Evolutionary conservation across 2,888 invertebrate species (phyloP).

Genomic region (Idaea biselata): DNA sequence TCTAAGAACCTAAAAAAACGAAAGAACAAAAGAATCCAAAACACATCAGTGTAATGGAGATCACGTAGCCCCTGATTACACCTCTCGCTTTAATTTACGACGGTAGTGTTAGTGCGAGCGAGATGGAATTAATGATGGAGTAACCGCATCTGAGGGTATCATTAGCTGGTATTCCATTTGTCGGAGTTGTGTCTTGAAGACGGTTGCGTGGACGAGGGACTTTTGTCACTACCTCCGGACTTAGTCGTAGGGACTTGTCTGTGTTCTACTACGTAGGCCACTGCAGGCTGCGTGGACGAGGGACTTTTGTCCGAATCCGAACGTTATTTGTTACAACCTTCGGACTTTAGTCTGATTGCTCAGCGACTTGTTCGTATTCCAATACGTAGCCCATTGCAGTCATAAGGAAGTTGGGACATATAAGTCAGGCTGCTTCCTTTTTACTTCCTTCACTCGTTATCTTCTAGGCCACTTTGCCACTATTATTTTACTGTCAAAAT

Average conservation of each 20-base stretch:
- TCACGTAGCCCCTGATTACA: conserved; percentile 71
- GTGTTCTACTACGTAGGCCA: no score
- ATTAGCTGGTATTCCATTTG: conserved; percentile 68
- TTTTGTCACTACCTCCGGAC: background rate
- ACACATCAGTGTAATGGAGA: conserved; percentile 76
- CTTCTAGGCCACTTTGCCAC: no score
- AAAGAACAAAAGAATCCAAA: conserved; percentile 67
- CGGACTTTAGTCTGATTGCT: no score
- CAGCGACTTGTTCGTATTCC: background rate
- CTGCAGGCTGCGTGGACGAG: no score
- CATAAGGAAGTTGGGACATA: no score
- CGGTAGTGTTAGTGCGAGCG: conserved; percentile 53
- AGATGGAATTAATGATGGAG: conserved; percentile 69
- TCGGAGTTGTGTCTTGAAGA: conserved; percentile 33
- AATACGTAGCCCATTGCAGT: no score
- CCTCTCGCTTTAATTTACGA: conserved; percentile 66
- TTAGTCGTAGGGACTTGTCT: background rate
- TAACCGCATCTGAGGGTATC: conserved; percentile 72
- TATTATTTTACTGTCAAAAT: no score
- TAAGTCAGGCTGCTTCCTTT: no score
- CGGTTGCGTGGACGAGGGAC: background rate
- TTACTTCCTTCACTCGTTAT: no score
- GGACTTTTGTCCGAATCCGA: no score
- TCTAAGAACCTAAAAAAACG: conserved; percentile 54
- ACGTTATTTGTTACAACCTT: no score